A percentile compares a stretch with the other conserved stretches of the same genome.
phyloP scores from a whole-genome alignment of 2,797 vertebrate genomes.

The Pangasius macronema region DNA sequence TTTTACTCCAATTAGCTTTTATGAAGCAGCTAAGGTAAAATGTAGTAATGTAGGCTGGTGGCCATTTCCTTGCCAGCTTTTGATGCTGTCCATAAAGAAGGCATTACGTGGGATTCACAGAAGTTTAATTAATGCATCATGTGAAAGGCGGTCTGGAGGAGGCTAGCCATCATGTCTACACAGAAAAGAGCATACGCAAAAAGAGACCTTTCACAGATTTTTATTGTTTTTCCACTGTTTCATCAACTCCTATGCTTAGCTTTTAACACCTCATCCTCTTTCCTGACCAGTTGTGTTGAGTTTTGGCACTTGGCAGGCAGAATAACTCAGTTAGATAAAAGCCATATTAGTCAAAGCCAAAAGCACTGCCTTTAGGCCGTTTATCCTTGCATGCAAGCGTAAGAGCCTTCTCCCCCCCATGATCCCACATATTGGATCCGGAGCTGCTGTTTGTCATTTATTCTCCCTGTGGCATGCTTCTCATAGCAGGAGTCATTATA shows the following conservation, averaged over 20 bases:
- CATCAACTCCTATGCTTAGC: not conserved
- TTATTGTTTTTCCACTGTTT: not conserved
- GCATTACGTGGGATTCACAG: not conserved
- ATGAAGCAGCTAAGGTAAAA: conserved; percentile 26
- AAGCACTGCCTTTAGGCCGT: not conserved
- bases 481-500: not conserved
- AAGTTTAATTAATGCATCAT: conserved; percentile 34
- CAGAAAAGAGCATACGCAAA: conserved; percentile 9
- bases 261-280: not conserved
- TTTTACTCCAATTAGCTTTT: conserved; percentile 7
- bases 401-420: not conserved
- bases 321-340: not conserved
- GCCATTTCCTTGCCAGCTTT: conserved; percentile 23
- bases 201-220: conserved; percentile 8
- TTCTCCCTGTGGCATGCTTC: conserved; percentile 19
- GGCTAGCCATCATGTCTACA: not conserved
- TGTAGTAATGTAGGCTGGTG: conserved; percentile 3
- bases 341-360: not conserved
- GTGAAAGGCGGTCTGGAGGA: not conserved
- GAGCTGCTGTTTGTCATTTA: conserved; percentile 3
- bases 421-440: not conserved
- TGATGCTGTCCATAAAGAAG: conserved; percentile 27
- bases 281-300: not conserved
- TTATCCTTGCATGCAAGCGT: not conserved
- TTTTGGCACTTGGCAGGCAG: not conserved